Base-by-base conservation (phyloP, 2,113 vertebrate genomes). In the Galbula dea region DNA sequence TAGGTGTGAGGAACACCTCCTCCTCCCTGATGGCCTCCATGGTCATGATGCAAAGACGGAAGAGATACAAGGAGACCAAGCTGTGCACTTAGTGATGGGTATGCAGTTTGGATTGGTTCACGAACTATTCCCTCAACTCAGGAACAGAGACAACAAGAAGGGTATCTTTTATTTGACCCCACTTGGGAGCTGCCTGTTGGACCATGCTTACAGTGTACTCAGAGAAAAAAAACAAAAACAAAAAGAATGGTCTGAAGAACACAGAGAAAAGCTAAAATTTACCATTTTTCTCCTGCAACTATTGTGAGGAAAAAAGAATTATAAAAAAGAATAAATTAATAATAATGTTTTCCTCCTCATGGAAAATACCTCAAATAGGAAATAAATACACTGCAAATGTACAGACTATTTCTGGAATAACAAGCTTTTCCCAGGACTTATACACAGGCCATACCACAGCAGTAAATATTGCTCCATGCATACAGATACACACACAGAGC, bases 21-120 rank as follows among this genome's bases (percentile, higher is more conserved):
- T 14, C 29, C 30, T 54, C 36, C 61, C 79, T 16, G 21, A 2
- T 12, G 45, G 57, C 4, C 20, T 52, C 66, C 26, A 43, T 0
- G 1, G 41, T 39, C 39, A 23, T 0, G 0, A 13, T 1, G 8
- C 43, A 63, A 37, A 41, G 34, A 24, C 34, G 72, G 48, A 37
- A 46, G 54, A 3, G n/a, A 18, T 2, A 57, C 41, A 49, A 76
- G 41, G 79, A 78, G 26, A 19, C 23, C n/a, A 27, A 68, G n/a
- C 23, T 12, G 15, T 21, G 26, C 23, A 6, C 20, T 29, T 0
- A 0, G 18, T 26, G 10, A 7, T 19, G 19, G n/a, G 20, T 3
- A 17, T 5, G 9, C 12, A 63, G 0, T 23, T 49, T 36, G 48
- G 18, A 3, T 13, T 79, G 43, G 43, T 45, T 54, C 46, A 37